Evolutionary conservation across 2,888 invertebrate species (phyloP), one percentile per base, ranked within the genome.

Genomic region (Didymodactylos carnosus): DNA sequence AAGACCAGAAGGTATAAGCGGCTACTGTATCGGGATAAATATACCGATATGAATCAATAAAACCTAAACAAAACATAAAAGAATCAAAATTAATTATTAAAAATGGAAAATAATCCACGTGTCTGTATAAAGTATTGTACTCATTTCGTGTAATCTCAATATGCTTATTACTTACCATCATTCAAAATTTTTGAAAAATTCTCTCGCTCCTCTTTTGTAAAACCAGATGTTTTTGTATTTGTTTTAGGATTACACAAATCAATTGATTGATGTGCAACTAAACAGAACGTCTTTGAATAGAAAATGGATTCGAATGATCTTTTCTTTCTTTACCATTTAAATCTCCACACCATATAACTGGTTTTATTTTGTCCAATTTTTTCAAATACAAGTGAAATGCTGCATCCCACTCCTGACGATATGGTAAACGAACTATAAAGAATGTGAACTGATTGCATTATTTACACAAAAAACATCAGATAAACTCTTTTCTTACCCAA

Each of bases 1-100:
- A 95, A 0, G 92, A 89, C 97, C 97, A 98, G 83, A 91, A 98
- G 0, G 94, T 91, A 82, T 94, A 98, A 1, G 89, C 90, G 13
- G 87, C 89, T 10, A 87, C 88, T 79, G 87, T 86, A 13, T 92
- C 89, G 0, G 97, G 95, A 84, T 97, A 89, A 3, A 94, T 84
- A 77, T 88, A 86, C 39, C 97, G 87, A 83, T 35, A 62, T 62
- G 62, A 62, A 62, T 62, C 62, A 62, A 62, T 62, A 35, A 62
- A 62, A 11, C 62, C 19, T 43, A 43, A 43, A 43, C 19, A 16
- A 43, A 43, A 43, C 19, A 14, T 43, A 43, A 43, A 16, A 43
- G 43, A 43, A 43, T 87, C 88, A 79, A 87, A 86, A 11, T 92
- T 89, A 0, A 95, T 94, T 84, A 97, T 89, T 5, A 94, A 84